Evolutionary conservation across 2,113 vertebrate genomes (phyloP).

Genomic region (Melanocharis versteri): DNA sequence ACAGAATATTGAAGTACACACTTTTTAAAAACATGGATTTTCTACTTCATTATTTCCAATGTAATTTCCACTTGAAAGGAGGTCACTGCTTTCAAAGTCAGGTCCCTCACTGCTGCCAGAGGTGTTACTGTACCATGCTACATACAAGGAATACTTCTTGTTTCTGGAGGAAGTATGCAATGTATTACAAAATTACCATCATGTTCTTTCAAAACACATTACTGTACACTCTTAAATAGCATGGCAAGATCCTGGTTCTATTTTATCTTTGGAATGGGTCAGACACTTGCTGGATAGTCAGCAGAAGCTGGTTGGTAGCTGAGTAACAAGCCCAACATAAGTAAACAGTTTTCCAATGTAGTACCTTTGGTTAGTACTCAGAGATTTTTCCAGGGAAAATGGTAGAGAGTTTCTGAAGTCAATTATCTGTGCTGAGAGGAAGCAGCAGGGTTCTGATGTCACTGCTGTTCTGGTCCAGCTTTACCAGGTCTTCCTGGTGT

Average conservation of each 20-base stretch:
- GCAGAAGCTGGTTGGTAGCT: neutral
- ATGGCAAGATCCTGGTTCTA: neutral
- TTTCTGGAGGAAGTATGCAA: neutral
- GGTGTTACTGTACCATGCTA: neutral
- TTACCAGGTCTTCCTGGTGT: neutral
- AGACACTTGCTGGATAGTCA: neutral
- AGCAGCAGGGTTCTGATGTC: neutral
- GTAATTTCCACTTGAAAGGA: neutral
- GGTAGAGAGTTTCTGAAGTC: neutral
- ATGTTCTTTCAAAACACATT: neutral
- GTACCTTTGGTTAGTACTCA: neutral
- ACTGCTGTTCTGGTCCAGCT: neutral
- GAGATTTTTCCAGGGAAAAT: neutral
- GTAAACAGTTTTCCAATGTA: neutral
- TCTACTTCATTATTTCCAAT: neutral
- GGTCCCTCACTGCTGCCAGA: neutral
- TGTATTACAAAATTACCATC: neutral
- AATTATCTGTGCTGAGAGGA: neutral
- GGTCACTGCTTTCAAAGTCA: neutral
- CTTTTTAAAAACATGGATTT: neutral
- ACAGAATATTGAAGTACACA: neutral
- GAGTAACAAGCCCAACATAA: neutral
- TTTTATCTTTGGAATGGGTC: neutral
- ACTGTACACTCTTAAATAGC: neutral
- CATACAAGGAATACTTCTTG: neutral